phyloP scores from a whole-genome alignment of 2,888 invertebrate species.

The Liopterus haemorrhoidalis region DNA sequence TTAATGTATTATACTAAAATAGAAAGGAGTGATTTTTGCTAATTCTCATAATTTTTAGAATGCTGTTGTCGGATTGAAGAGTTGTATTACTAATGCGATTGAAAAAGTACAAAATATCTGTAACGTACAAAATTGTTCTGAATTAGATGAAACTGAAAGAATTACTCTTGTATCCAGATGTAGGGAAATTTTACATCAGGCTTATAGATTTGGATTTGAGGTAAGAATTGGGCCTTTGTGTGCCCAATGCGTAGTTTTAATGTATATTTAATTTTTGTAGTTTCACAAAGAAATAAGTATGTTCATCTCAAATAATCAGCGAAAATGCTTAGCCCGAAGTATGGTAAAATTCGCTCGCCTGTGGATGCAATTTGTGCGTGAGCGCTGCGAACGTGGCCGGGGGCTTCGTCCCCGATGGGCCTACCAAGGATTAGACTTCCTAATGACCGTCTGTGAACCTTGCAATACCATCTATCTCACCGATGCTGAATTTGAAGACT shows the following conservation, averaged over 20 bases:
- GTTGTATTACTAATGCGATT: constrained; percentile 53
- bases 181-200: constrained; percentile 75
- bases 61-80: constrained; percentile 53
- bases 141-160: constrained; percentile 54
- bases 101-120: constrained; percentile 51
- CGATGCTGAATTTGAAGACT: constrained; percentile 72
- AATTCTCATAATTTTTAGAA: constrained; percentile 42
- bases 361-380: constrained; percentile 87
- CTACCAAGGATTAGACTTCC: constrained; percentile 79
- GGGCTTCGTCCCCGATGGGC: constrained; percentile 84
- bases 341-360: constrained; percentile 67
- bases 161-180: constrained; percentile 58
- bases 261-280: constrained; percentile 38
- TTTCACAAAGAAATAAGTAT: constrained; percentile 69
- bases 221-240: constrained; percentile 41
- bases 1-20: constrained; percentile 2
- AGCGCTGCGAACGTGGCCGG: constrained; percentile 75
- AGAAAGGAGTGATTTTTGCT: constrained; percentile 1
- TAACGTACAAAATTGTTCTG: constrained; percentile 49
- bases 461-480: constrained; percentile 70
- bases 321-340: constrained; percentile 50
- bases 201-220: constrained; percentile 87
- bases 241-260: constrained; percentile 6
- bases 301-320: constrained; percentile 49
- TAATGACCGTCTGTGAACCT: constrained; percentile 79